Evolutionary conservation across 35 echinoderm and acorn worm species (phyloP), one percentile per base, ranked within the genome.

Genomic region (Stichopus chloronotus): DNA sequence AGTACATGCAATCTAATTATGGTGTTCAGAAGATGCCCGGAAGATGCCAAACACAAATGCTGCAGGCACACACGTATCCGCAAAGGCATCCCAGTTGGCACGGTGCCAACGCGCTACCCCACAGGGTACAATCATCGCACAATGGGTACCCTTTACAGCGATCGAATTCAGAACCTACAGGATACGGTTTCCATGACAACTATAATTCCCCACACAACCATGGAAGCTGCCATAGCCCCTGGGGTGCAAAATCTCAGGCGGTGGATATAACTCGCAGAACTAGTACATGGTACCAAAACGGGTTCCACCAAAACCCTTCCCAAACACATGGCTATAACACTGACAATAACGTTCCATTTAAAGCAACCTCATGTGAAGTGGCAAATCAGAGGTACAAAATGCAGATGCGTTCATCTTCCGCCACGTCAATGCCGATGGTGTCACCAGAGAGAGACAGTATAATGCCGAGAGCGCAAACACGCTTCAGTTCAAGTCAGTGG

Each of bases 41-140:
- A 8, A 89, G 87, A 55, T 43, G 87, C 52, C 58, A 25, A 19
- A 23, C 59, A 5, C 87, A 89, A 17, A 72, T 89, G 60, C n/a
- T 60, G 60, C 25, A 55, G 22, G 19, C 69, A 74, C 87, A 59
- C 3, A 3, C 87, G 25, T 89, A 89, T 43, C 61, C 59, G 12
- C 87, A 89, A 61, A 25, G 87, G 10, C 87, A 89, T 71, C 87
- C 87, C 21, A 89, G 24, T 19, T 89, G 87, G 87, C 59, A 89
- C 13, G 60, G 59, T 54, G 87, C 80, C 24, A 72, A 71, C n/a
- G 22, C 21, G 61, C 6, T 10, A 12, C 21, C 87, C 5, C 87
- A 89, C 9, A 89, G 61, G 59, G 69, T 19, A n/a, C 60, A 20
- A n/a, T 13, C 82, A 21, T 14, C 87, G 8, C 57, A 72, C 61